A percentile compares a stretch with the other conserved stretches of the same genome.
These are phyloP conservation scores for Gryllus bimaculatus DNA, from an alignment of 1,140 invertebrate species.

Conservation along the genomic window DNA sequence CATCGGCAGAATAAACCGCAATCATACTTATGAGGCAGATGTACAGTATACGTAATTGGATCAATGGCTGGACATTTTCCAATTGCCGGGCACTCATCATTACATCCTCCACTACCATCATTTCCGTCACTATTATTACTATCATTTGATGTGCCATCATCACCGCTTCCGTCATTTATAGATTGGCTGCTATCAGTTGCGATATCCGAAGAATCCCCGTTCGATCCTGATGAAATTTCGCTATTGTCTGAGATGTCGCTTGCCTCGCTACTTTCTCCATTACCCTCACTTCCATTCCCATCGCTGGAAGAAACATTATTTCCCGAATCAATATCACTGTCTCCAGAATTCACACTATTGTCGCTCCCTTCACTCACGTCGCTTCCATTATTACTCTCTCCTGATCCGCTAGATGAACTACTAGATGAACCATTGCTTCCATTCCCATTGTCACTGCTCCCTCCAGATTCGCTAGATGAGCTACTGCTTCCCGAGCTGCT, in stretches of 20 bases:
- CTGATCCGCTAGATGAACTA: too few species aligned
- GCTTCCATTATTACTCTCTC: too few species aligned
- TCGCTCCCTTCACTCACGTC: too few species aligned
- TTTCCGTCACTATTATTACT: neutral
- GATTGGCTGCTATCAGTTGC: neutral
- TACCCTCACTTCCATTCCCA: too few species aligned
- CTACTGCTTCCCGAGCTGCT: neutral
- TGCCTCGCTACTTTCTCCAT: too few species aligned
- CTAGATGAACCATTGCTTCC: neutral
- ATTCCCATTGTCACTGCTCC: neutral
- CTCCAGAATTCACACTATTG: too few species aligned
- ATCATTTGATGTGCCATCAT: neutral
- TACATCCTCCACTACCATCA: neutral
- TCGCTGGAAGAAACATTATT: too few species aligned
- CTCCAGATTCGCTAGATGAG: neutral
- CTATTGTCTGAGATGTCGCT: too few species aligned
- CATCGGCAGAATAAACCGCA: slow-evolving; percentile 34
- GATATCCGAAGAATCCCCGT: too few species aligned
- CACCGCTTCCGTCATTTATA: neutral
- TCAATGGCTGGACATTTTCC: neutral
- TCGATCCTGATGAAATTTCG: too few species aligned
- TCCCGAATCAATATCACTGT: too few species aligned
- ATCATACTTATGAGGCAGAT: slow-evolving; percentile 22
- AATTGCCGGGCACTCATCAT: neutral
- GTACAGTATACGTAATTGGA: neutral